A percentile compares a stretch with the other conserved stretches of the same genome.
Conservation (phyloP, 1,140 invertebrate species). For the Ditylenchus dipsaci region DNA sequence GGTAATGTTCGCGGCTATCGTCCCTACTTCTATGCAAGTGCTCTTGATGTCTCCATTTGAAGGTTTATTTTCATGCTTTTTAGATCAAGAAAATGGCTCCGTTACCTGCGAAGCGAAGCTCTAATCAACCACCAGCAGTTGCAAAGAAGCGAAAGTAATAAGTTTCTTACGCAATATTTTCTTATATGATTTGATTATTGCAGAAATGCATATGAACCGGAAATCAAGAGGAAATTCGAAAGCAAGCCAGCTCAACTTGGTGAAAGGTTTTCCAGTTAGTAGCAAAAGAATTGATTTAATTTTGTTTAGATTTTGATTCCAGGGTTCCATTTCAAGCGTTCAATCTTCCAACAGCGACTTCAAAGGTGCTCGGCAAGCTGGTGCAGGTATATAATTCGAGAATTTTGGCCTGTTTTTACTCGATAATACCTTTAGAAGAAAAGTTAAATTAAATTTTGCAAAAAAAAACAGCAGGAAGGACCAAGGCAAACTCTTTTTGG, state of each 20-base stretch:
- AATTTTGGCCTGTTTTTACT: background rate
- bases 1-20: constrained; percentile 94
- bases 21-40: constrained; percentile 87
- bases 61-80: no score
- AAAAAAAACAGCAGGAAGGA: no score
- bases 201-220: background rate
- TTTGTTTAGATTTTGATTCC: background rate
- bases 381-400: background rate
- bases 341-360: background rate
- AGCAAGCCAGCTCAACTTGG: constrained; percentile 2
- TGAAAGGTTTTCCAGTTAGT: no score
- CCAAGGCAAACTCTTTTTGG: background rate
- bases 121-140: background rate
- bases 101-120: background rate
- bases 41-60: no score
- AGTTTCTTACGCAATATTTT: background rate
- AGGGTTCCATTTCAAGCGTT: background rate
- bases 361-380: constrained; percentile 2
- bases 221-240: constrained; percentile 7
- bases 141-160: constrained; percentile 7
- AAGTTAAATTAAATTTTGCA: no score
- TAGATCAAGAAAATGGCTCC: background rate
- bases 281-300: no score
- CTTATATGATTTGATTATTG: background rate
- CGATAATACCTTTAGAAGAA: constrained; percentile 6